Base-by-base conservation (phyloP, 2,888 invertebrate species). In the Nymphalis c-album region DNA sequence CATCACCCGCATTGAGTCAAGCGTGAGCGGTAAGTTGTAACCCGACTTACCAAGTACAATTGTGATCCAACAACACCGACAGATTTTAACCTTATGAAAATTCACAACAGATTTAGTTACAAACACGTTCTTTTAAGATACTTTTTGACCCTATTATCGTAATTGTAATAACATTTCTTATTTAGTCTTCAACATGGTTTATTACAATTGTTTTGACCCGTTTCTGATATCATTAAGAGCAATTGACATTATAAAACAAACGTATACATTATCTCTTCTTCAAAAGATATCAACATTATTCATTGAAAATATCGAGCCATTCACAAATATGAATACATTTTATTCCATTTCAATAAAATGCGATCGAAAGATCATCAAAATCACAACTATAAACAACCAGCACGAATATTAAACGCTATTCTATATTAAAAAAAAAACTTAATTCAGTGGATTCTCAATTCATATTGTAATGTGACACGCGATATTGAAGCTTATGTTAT, bases 1-100 rank as follows among this genome's bases (percentile, higher is more conserved):
- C 26, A 67, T 55, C 62, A 55, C 69, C 71, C 71, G 71, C 71
- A 71, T 71, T 22, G 66, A 71, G 69, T 64, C 71, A 69, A 68
- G 66, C 68, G 65, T 66, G 69, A 67, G 71, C 48, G 48, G 58
- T 63, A 65, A 58, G 48, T 50, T n/a, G 18, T 13, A 26, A 31
- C 31, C 10, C 17, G 31, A 13, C 26, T 55, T 55, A 31, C 7
- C 31, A 5, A 50, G 18, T 50, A 22, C 51, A 8, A 22, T 22
- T 20, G 20, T 20, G 10, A 2, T 51, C 1, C 51, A 22, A 51
- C 16, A 51, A 22, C 4, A 51, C 22, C 18, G 18, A n/a, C 20
- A 22, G 20, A 51, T 20, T 51, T 51, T 13, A 51, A 22, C 40
- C 40, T 40, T 40, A 40, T 13, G 40, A 40, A 40, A 40, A 13